Evolutionary conservation across 2,113 vertebrate species (phyloP).

Genomic region (Heloderma charlesbogerti): DNA sequence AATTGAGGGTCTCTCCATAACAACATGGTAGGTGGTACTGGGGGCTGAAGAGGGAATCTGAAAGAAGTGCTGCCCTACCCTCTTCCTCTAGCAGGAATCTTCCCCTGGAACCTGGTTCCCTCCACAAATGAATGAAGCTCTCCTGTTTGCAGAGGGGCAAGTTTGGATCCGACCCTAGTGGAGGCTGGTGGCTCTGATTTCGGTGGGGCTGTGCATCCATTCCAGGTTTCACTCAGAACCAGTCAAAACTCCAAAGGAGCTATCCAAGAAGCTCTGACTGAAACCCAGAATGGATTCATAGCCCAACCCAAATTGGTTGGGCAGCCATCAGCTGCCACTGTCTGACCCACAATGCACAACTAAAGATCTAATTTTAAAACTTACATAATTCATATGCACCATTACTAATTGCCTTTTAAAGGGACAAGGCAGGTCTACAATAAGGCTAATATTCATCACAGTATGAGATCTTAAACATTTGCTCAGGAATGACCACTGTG

Average conservation of each 20-base stretch:
- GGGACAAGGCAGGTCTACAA: constrained; percentile 12
- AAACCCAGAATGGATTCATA: no score
- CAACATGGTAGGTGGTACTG: not conserved
- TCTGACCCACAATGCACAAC: not conserved
- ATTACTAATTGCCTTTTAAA: constrained; percentile 15
- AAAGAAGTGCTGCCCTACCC: not conserved
- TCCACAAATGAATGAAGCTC: not conserved
- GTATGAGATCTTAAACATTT: constrained; percentile 9
- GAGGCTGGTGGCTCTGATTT: no score
- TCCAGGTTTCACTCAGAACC: no score
- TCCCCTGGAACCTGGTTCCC: not conserved
- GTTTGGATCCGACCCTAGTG: not conserved
- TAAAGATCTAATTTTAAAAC: not conserved
- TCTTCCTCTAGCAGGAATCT: not conserved
- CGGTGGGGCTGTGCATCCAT: no score
- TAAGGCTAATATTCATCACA: constrained; percentile 1
- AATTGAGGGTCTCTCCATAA: not conserved
- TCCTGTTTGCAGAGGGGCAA: not conserved
- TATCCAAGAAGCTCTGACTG: no score
- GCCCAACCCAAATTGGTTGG: no score
- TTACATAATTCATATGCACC: not conserved
- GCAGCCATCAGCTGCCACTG: no score
- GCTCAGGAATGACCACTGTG: not conserved
- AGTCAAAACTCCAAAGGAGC: no score
- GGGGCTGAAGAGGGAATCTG: not conserved